phyloP scores from a whole-genome alignment of 1,140 invertebrate species.

The Drosophila punjabiensis region DNA sequence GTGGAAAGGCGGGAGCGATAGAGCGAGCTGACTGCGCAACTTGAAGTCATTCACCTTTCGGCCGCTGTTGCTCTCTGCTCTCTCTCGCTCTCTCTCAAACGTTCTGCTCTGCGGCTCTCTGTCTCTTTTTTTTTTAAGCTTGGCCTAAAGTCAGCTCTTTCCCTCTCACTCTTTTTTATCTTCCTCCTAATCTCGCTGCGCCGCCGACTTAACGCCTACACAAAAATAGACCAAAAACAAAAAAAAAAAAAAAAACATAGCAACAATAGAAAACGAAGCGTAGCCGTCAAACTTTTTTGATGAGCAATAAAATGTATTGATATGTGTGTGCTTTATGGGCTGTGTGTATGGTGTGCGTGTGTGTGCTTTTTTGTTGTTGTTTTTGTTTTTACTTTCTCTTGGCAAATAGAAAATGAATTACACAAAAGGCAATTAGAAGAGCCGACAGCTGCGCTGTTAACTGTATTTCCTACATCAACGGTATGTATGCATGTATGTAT shows the following conservation, averaged over 20 bases:
- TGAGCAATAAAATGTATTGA: conserved; percentile 67
- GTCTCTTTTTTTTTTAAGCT: conserved; percentile 15
- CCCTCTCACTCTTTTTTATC: conserved; percentile 18
- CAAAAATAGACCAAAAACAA: conserved; percentile 15
- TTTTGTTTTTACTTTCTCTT: conserved; percentile 76
- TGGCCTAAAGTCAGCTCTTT: conserved; percentile 20
- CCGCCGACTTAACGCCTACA: conserved; percentile 69
- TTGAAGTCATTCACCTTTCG: conserved; percentile 76
- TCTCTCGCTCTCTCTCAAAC: conserved; percentile 20
- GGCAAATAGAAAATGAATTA: conserved; percentile 79
- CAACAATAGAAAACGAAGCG: conserved; percentile 70
- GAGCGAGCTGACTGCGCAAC: conserved; percentile 43
- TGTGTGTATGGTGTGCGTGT: conserved; percentile 2
- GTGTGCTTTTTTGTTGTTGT: conserved; percentile 13
- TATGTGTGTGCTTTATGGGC: conserved; percentile 5
- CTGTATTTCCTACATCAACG: conserved; percentile 14
- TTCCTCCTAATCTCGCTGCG: conserved; percentile 26
- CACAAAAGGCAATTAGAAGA: conserved; percentile 56
- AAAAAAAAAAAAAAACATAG: conserved; percentile 9
- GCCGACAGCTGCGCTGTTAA: conserved; percentile 31
- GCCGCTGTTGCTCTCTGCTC: conserved; percentile 12
- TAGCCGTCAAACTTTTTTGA: conserved; percentile 68
- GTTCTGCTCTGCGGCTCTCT: conserved; percentile 25
- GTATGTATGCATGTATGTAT: neutral
- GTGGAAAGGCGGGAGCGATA: conserved; percentile 12